A percentile compares a stretch with the other conserved stretches of the same genome.
Evolutionary conservation across 2,113 vertebrate genomes (phyloP).

Genomic region (Thomomys bottae): DNA sequence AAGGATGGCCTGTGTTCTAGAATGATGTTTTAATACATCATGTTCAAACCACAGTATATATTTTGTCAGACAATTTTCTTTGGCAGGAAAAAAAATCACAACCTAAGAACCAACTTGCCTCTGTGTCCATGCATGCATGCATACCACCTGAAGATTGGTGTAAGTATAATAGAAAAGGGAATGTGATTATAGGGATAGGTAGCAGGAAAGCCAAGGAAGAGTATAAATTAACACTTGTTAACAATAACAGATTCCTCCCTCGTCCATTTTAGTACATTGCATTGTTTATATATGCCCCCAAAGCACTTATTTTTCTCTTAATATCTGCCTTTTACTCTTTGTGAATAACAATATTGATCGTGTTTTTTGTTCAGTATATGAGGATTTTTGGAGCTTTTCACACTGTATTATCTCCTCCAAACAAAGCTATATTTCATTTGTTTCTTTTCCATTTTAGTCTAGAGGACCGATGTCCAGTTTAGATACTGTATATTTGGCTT

Average conservation of each 20-base stretch:
- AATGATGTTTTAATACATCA: constrained; percentile 2
- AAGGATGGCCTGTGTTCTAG: neutral
- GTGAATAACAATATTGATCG: neutral
- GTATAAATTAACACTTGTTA: neutral
- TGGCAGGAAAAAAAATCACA: neutral
- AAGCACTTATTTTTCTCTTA: neutral
- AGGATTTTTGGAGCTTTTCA: neutral
- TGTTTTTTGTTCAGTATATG: neutral
- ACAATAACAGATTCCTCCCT: neutral
- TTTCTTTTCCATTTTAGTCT: constrained; percentile 20
- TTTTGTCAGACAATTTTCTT: constrained; percentile 40
- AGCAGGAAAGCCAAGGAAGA: neutral
- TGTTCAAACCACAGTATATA: constrained; percentile 12
- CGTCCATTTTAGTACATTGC: neutral
- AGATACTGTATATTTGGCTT: constrained; percentile 17
- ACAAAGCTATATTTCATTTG: neutral
- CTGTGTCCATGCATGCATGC: neutral
- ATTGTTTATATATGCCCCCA: neutral
- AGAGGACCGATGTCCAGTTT: neutral
- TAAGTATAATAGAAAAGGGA: neutral
- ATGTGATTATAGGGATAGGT: neutral
- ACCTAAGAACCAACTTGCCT: neutral
- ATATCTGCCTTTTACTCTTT: constrained; percentile 6
- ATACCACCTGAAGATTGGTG: neutral
- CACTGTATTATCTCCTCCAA: neutral